Base-by-base conservation (phyloP, 2,797 vertebrate species). In the Perodicticus potto region DNA sequence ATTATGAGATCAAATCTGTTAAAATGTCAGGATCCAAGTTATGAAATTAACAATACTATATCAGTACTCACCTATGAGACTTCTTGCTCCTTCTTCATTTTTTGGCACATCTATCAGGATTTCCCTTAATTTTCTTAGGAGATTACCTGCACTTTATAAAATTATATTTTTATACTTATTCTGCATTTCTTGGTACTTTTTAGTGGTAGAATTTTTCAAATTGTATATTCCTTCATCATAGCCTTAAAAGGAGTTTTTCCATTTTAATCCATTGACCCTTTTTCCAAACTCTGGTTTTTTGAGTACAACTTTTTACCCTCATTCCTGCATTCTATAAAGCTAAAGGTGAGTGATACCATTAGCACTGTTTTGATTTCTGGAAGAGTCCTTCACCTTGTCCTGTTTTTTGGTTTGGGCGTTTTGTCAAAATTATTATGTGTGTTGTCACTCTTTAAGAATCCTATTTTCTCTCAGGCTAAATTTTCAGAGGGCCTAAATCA, bases 181-280 rank as follows among this genome's bases (percentile, higher is more conserved):
- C 6, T 83, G 61, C 11, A 80, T 74, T 82, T 86, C 69, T 91
- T 86, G 80, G 12, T 77, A 69, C 86, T 91, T 76, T 72, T 8
- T 91, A 45, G 59, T 88, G 61, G 43, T n/a, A 82, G 34, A 84
- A 34, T 40, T 93, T 92, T 91, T 95, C 32, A 87, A 57, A 49
- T 70, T 86, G 45, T 59, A 11, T 73, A 77, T 93, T 92, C 61
- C 55, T 73, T 27, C 53, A 53, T 29, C 72, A 40, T 88, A 76
- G 25, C 27, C 61, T 43, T 49, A 84, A 63, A n/a, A 73, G 23
- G 16, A 72, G 20, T 82, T 40, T 37, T 19, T 72, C 13, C 45
- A 57, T 86, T 85, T 94, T 89, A 86, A 83, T 70, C 29, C 45
- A 25, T 78, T 89, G 57, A 78, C 70, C 12, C 61, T 87, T 83